Evolutionary conservation across 2,888 invertebrate genomes (phyloP), one percentile per base, ranked within the genome.

Genomic region (Polydrusus cervinus): DNA sequence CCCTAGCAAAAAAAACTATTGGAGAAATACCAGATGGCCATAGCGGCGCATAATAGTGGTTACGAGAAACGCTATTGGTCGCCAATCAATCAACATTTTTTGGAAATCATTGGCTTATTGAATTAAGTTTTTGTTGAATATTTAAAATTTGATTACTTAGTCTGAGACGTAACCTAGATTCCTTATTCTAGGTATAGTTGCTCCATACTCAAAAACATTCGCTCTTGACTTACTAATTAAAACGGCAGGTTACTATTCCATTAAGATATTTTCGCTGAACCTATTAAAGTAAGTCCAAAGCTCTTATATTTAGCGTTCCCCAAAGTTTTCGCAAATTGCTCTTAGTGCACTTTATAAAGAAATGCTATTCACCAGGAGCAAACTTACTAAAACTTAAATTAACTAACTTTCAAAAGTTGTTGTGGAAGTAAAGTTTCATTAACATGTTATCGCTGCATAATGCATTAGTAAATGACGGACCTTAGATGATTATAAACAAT

Each of bases 381-480:
- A 51, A 51, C 51, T 51, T 51, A 20, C 51, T 18, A 20, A 51
- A 51, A 51, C 51, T 51, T 51, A 20, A 18, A 51, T 51, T 51
- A 51, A 51, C 51, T 49, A 49, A 51, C 51, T 51, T 51, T 10
- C 20, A 51, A 20, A 20, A 20, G 20, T 51, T 20, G 51, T 51
- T 51, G 51, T 11, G 6, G 20, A 20, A 11, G 13, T n/a, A 16
- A n/a, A n/a, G 51, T 51, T 51, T 18, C 20, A 20, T 18, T 51
- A 51, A 51, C 51, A 14, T 51, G 20, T 18, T 16, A 47, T 1
- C 40, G n/a, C 3, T 43, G n/a, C 43, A 11, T 43, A 43, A n/a
- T 13, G 13, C n/a, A 43, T n/a, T n/a, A n/a, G n/a, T n/a, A 43
- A 43, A 34, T 34, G 34, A 34, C 7, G 7, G 10, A 8, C 34